Evolutionary conservation across 2,888 invertebrate genomes (phyloP).

Genomic region (Eilema caniola): DNA sequence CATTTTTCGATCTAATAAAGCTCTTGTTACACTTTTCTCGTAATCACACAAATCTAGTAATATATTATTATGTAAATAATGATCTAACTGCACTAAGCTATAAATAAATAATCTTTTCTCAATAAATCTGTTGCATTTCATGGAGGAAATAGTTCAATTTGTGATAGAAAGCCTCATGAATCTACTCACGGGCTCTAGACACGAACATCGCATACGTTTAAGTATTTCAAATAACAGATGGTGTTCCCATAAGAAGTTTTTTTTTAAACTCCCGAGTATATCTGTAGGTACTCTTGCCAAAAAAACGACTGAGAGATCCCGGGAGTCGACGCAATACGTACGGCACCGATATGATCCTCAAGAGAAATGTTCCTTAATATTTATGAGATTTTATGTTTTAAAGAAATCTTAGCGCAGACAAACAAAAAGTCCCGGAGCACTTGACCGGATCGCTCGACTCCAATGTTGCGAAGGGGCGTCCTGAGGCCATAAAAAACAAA

Average conservation of each 20-base stretch:
- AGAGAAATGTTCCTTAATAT: slow-evolving; percentile 46
- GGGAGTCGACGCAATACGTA: slow-evolving; percentile 23
- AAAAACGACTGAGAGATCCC: neutral
- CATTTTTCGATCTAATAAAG: neutral
- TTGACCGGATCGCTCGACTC: slow-evolving; percentile 73
- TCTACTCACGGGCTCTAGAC: too few species aligned
- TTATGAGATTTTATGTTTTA: slow-evolving; percentile 54
- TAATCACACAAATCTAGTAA: neutral
- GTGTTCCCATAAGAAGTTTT: neutral
- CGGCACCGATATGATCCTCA: slow-evolving; percentile 22
- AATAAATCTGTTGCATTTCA: too few species aligned
- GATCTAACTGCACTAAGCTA: too few species aligned
- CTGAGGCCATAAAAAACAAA: slow-evolving; percentile 79
- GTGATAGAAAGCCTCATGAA: neutral
- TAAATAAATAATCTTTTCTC: too few species aligned
- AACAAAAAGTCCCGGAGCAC: slow-evolving; percentile 66
- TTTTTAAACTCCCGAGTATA: slow-evolving; percentile 4
- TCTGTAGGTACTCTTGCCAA: neutral
- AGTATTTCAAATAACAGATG: too few species aligned
- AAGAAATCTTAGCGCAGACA: slow-evolving; percentile 55
- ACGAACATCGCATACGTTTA: too few species aligned
- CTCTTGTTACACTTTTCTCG: neutral
- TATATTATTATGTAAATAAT: too few species aligned
- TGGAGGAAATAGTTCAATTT: neutral
- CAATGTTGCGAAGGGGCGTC: slow-evolving; percentile 63